Base-by-base conservation (phyloP, 2,797 vertebrate genomes). In the Sebastes melanostomus region DNA sequence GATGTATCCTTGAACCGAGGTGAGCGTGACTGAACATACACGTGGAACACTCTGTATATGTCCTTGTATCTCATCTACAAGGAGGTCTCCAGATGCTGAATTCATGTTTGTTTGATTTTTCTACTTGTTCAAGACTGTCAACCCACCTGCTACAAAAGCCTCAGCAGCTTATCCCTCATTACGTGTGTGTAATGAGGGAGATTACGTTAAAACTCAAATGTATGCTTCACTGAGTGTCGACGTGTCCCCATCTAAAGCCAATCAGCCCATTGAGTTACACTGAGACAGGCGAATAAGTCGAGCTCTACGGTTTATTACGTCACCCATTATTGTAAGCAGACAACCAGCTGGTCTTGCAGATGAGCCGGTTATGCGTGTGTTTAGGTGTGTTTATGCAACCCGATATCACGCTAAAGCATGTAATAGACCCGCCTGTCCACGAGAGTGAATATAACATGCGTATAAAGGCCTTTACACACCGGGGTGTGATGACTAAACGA, bases 191-290 rank as follows among this genome's bases (percentile, higher is more conserved):
- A 93, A 93, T 90, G 77, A 92, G 67, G 81, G 80, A 84, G 88
- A 93, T 93, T 90, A 93, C 66, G 71, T 54, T 54, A 78, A 78
- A 87, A 86, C 90, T 92, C 78, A 83, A 87, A 83, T 80, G 73
- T 70, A 69, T 66, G 75, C 72, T 71, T 84, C 65, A 24, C 38
- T 63, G 63, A 58, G 30, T n/a, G 62, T 25, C 78, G 77, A 89
- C 69, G 9, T 82, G 82, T 83, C 76, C 70, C 67, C 62, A 71
- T 61, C 14, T 56, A 66, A 71, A 88, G 78, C 82, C 84, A 92
- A 85, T 90, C 80, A 88, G 74, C 59, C 78, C 59, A 24, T n/a
- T 52, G 65, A 83, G 75, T 81, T 81, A 61, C 72, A 76, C 66
- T 22, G 50, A 82, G 77, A 81, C 71, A 79, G 78, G 72, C 13